These are phyloP conservation scores for Lacanobia oleracea DNA, from an alignment of 2,888 invertebrate species.

Conservation along the genomic window DNA sequence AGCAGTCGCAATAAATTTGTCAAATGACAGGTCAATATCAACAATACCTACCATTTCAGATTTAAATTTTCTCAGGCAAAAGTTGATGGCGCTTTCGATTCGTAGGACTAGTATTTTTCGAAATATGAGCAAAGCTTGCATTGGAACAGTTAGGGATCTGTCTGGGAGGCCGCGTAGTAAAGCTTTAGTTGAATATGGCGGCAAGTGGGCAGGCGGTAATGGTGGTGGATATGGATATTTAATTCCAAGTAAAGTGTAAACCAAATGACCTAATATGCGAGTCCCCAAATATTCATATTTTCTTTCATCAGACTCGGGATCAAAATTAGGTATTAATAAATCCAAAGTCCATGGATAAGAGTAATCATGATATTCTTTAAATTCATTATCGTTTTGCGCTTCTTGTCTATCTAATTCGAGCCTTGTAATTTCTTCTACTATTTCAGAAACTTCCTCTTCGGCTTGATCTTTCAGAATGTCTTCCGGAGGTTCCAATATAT, in stretches of 20 bases:
- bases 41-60: slow-evolving; percentile 87
- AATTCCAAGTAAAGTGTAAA: slow-evolving; percentile 87
- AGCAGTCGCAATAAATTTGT: slow-evolving; percentile 78
- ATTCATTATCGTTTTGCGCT: slow-evolving; percentile 88
- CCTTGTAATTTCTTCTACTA: slow-evolving; percentile 84
- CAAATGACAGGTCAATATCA: slow-evolving; percentile 86
- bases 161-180: slow-evolving; percentile 86
- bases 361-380: slow-evolving; percentile 90
- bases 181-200: slow-evolving; percentile 80
- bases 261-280: slow-evolving; percentile 87
- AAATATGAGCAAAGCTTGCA: slow-evolving; percentile 83
- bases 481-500: slow-evolving; percentile 84
- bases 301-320: slow-evolving; percentile 83
- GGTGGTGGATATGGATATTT: slow-evolving; percentile 85
- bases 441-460: slow-evolving; percentile 74
- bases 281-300: slow-evolving; percentile 85
- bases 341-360: slow-evolving; percentile 89
- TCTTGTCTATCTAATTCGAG: slow-evolving; percentile 89
- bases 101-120: slow-evolving; percentile 84
- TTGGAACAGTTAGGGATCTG: slow-evolving; percentile 78
- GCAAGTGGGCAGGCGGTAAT: slow-evolving; percentile 79
- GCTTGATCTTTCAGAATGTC: slow-evolving; percentile 76
- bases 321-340: slow-evolving; percentile 82
- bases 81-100: slow-evolving; percentile 89
- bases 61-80: slow-evolving; percentile 89